Base-by-base conservation (phyloP, 2,888 invertebrate genomes). In the Lasioglossum marginatum region DNA sequence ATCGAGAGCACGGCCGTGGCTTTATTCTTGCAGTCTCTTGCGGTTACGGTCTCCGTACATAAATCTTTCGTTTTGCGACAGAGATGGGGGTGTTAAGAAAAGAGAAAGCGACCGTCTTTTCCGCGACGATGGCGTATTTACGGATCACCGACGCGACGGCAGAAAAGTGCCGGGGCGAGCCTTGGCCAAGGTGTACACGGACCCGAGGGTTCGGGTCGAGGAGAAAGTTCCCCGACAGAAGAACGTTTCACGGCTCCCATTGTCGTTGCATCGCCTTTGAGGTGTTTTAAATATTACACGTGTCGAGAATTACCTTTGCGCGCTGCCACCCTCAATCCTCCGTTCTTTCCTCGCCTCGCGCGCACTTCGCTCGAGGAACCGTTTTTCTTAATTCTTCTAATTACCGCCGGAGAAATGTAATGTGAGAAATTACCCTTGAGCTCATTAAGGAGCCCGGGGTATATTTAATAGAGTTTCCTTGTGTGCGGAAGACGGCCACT, bases 11-110 rank as follows among this genome's bases (percentile, higher is more conserved):
- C 77, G 79, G 45, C 77, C 77, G 83, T 84, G 79, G 82, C 82
- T 88, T 89, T 89, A 89, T 88, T 89, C 86, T 82, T 81, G 80
- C 79, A 83, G 87, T 83, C 83, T 86, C 86, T 86, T 72, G 87
- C 86, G 86, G 89, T 86, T 83, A 86, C 83, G 74, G 57, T 77
- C 82, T 73, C 43, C 79, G 77, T 52, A 75, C 71, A 75, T 87
- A 82, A 85, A 79, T 87, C 86, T 79, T 83, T 86, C 82, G 82
- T 78, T 83, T 72, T 34, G n/a, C 73, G 79, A 71, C 63, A 31
- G 82, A 79, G 82, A 79, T 82, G 19, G 40, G 70, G 40, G 70
- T 31, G 85, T 80, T 86, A 86, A 87, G 86, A 77, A 87, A 87
- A 77, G 86, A 82, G 71, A 82, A 74, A 82, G 27, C 79, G 37